Conservation (phyloP, 2,888 invertebrate genomes). For the Andrena praecox region DNA sequence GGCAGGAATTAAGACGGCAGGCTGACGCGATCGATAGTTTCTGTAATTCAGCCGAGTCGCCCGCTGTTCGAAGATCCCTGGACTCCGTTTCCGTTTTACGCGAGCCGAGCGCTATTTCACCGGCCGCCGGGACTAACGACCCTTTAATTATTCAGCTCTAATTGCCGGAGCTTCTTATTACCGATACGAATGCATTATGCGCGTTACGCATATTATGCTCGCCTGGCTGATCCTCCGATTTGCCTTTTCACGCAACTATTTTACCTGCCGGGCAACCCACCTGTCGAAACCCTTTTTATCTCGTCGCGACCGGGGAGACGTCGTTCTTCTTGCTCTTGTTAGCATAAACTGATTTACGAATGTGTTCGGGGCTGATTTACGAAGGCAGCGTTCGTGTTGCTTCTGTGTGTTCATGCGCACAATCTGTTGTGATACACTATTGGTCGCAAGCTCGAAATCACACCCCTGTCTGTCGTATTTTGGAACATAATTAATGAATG, state of each 20-base stretch:
- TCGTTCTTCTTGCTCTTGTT: not conserved
- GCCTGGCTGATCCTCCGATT: constrained; percentile 46
- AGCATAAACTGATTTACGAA: not conserved
- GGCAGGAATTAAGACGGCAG: constrained; percentile 55
- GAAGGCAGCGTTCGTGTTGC: too few species aligned
- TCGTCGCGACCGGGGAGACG: not conserved
- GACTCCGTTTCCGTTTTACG: constrained; percentile 50
- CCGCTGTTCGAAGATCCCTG: constrained; percentile 49
- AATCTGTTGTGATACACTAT: too few species aligned
- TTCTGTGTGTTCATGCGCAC: too few species aligned
- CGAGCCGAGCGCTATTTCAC: constrained; percentile 41
- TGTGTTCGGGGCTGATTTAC: not conserved
- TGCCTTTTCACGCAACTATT: constrained; percentile 30
- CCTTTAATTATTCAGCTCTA: constrained; percentile 71
- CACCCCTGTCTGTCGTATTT: too few species aligned
- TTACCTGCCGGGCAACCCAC: not conserved
- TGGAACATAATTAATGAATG: too few species aligned
- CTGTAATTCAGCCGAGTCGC: constrained; percentile 45
- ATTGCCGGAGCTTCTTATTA: constrained; percentile 70
- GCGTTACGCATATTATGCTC: constrained; percentile 53
- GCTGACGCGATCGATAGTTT: constrained; percentile 61
- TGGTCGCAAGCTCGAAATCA: too few species aligned
- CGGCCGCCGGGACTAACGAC: constrained; percentile 66
- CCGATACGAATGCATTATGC: constrained; percentile 61
- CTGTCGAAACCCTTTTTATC: not conserved